Conservation (phyloP, 2,113 vertebrate genomes). For the Microtus montanus region DNA sequence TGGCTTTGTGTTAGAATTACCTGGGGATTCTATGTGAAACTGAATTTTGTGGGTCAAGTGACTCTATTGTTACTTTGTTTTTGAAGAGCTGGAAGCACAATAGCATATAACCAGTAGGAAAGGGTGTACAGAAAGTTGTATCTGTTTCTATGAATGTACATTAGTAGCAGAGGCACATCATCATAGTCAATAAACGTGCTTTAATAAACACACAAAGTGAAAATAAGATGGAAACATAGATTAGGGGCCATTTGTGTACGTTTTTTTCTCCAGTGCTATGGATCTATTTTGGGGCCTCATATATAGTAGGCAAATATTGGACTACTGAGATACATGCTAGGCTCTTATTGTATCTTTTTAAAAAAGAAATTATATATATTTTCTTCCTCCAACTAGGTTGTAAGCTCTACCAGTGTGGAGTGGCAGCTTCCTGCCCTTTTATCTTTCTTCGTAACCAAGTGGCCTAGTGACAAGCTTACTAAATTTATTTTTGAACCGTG, state of each 20-base stretch:
- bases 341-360: background rate
- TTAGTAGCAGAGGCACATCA: too few species aligned
- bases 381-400: background rate
- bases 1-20: background rate
- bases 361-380: background rate
- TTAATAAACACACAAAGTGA: background rate
- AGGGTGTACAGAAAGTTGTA: background rate
- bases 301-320: background rate
- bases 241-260: background rate
- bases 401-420: background rate
- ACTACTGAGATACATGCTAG: background rate
- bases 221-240: background rate
- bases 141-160: background rate
- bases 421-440: background rate
- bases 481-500: constrained; percentile 10
- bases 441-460: background rate
- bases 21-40: constrained; percentile 5
- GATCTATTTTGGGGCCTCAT: background rate
- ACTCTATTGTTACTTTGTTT: constrained; percentile 12
- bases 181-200: background rate
- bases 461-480: background rate
- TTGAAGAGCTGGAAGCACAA: background rate
- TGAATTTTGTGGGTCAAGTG: constrained; percentile 12
- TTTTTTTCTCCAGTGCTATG: background rate
- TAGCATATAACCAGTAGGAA: background rate